Base-by-base conservation (phyloP, 2,113 vertebrate genomes). In the Corapipo altera region DNA sequence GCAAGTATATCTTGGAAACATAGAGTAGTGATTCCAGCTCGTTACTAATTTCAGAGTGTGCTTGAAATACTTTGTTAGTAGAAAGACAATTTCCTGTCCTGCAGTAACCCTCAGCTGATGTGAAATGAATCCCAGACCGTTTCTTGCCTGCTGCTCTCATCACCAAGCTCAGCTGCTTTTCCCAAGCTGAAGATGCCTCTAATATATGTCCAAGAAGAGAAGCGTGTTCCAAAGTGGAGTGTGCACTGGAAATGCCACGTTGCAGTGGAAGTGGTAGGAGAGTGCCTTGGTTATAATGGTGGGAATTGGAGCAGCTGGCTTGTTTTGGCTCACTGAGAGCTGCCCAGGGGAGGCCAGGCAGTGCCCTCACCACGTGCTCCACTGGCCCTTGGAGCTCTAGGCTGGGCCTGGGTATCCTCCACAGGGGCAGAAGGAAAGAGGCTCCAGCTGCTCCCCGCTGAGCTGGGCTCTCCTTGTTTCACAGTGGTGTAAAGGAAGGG, bases 301-400 rank as follows among this genome's bases (percentile, higher is more conserved):
- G 23, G 37, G 20, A 37, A 33, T 62, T 37, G 69, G n/a, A 37
- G 65, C 71, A 64, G 15, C 64, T 54, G 46, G 2, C 37, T 67
- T 72, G 22, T 43, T 39, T 44, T 43, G 64, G 14, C 22, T 12
- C 7, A 14, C 58, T 46, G 33, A 21, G 69, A 76, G 46, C 67
- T 76, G 30, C 11, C 46, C 22, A 13, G 0, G 4, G 65, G 14
- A 78, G 37, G 49, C 44, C 0, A 1, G 44, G 52, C 52, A 13
- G 2, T n/a, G 35, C 11, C 3, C 24, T 73, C 2, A 0, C 27
- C 5, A 7, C 5, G 44, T 72, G 58, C 44, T 35, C 37, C 0
- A 0, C 43, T 33, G 35, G 35, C 30, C 65, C 88, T 65, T 37
- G 23, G 41, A 58, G 43, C 52, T 9, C 44, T 26, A 41, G 24